Conservation (phyloP, 2,113 vertebrate species). For the Zapornia atra region DNA sequence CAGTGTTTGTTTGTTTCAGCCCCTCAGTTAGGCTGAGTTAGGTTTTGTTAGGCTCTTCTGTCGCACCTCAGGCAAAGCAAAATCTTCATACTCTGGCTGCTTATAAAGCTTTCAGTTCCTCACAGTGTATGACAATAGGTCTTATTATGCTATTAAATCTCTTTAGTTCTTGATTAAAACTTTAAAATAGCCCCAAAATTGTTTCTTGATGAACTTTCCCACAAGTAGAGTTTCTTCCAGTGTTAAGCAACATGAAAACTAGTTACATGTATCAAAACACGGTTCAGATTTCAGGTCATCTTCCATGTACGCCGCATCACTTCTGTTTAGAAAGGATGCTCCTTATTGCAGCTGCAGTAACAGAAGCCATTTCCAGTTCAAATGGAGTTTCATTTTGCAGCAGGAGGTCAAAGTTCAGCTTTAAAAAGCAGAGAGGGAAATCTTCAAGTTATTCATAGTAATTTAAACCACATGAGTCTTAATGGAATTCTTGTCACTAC, state of each 20-base stretch:
- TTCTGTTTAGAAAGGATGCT: not conserved
- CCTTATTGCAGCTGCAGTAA: not conserved
- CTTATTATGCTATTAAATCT: not conserved
- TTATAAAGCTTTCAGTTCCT: not conserved
- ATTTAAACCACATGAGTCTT: not conserved
- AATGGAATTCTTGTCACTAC: not conserved
- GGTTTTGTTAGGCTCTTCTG: not conserved
- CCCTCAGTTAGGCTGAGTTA: not conserved
- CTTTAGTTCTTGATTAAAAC: not conserved
- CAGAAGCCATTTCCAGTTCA: not conserved
- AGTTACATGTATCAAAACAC: not conserved
- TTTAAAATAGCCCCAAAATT: not conserved
- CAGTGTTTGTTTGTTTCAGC: not conserved
- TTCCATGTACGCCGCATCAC: not conserved
- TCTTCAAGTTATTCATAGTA: not conserved
- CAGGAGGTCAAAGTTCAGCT: not conserved
- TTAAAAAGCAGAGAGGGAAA: not conserved
- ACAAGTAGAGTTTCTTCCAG: not conserved
- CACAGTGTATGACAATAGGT: not conserved
- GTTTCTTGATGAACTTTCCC: not conserved
- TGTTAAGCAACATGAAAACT: not conserved
- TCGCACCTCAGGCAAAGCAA: not conserved
- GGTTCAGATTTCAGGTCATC: not conserved
- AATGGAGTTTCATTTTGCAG: slow-evolving; percentile 4
- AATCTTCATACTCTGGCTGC: not conserved